Evolutionary conservation across 2,888 invertebrate species (phyloP), one percentile per base, ranked within the genome.

Genomic region (Dolichopus griseipennis): DNA sequence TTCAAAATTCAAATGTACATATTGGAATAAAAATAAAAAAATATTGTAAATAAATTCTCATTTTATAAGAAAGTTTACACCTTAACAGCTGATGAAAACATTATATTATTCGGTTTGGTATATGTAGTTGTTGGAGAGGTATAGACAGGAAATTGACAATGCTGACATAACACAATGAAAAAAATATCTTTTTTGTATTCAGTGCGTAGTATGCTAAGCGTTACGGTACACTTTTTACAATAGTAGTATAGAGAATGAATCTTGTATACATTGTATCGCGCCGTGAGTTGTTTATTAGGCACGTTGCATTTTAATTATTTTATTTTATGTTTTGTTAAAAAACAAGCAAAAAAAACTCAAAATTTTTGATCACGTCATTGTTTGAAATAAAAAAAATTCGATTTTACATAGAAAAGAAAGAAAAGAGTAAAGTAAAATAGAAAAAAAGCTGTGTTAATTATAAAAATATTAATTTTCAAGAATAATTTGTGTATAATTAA

Each of bases 41-140:
- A 15, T 3, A 52, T 52, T 52, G 8, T 52, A 15, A 52, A 52
- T 15, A 52, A 52, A 52, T 15, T 18, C 15, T 52, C 52, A n/a
- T 52, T 52, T n/a, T 52, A 52, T 52, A 52, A 18, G n/a, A 52
- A 52, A 52, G 52, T 52, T 52, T 52, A 52, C 52, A 52, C 52
- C 52, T 52, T 52, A 15, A 52, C 52, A 52, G 52, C 52, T 52
- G 52, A 52, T n/a, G 52, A 52, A 52, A 52, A 18, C 52, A 52
- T 52, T 52, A 52, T 52, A 18, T 27, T 27, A 27, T 27, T 52
- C 1, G 52, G 52, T 15, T 15, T 43, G 52, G 52, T 52, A 27
- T 27, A 27, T 27, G 5, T 27, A 27, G 52, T 52, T 12, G 52
- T 52, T 52, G 8, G 6, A 52, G 52, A 52, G 52, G 52, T 52